Conservation (phyloP, 1,140 invertebrate genomes). For the Pseudachorutes palmiensis region DNA sequence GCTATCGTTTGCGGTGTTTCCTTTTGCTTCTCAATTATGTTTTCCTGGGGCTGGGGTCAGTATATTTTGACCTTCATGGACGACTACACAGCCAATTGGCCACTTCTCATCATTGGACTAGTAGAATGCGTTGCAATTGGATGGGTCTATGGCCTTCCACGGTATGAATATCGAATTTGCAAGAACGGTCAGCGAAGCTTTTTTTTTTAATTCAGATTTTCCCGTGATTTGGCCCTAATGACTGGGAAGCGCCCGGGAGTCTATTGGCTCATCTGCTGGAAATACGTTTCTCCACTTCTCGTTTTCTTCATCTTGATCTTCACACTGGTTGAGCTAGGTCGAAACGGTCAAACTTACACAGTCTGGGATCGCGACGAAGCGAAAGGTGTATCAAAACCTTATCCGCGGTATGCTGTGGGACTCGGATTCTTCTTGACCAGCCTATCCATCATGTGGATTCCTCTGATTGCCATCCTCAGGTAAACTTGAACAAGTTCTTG, state of each 20-base stretch:
- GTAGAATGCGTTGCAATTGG: slow-evolving; percentile 86
- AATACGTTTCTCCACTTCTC: slow-evolving; percentile 77
- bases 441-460: slow-evolving; percentile 77
- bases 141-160: slow-evolving; percentile 86
- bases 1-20: not conserved
- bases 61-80: slow-evolving; percentile 16
- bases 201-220: too few relatives aligned
- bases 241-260: slow-evolving; percentile 72
- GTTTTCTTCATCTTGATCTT: slow-evolving; percentile 69
- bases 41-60: slow-evolving; percentile 14
- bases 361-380: not conserved
- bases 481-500: slow-evolving; percentile 42
- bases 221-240: slow-evolving; percentile 89
- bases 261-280: slow-evolving; percentile 90
- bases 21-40: slow-evolving; percentile 4
- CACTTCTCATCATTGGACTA: slow-evolving; percentile 84
- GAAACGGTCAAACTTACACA: not conserved
- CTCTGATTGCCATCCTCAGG: slow-evolving; percentile 69
- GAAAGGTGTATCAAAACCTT: slow-evolving; percentile 50
- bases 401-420: slow-evolving; percentile 67
- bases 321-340: not conserved
- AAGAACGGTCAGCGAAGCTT: too few relatives aligned
- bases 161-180: slow-evolving; percentile 50
- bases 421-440: slow-evolving; percentile 65
- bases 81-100: slow-evolving; percentile 54